Base-by-base conservation (phyloP, 2,888 invertebrate genomes). In the Macrosoma leucophasiata region DNA sequence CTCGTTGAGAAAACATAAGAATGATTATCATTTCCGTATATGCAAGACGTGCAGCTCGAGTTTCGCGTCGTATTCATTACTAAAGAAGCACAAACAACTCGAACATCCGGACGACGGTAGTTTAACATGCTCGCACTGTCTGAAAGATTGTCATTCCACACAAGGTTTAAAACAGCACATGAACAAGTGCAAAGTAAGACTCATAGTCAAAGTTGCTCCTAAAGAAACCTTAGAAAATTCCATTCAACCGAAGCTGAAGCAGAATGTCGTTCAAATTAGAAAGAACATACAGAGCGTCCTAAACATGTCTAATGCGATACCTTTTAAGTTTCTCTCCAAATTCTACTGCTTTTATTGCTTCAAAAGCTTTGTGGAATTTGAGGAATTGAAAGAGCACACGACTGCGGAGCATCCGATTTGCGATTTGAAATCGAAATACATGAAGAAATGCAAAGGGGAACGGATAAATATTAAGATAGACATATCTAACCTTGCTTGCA, bases 271-370 rank as follows among this genome's bases (percentile, higher is more conserved):
- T n/a, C 67, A 66, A 47, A 75, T 81, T 6, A 49, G 82, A 9
- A 58, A 67, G 34, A 82, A 84, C 35, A 81, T 84, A 19, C 63
- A 66, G 34, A 70, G 63, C 30, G 70, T 84, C 1, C 43, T 82
- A 0, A 82, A 81, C 39, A 78, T 75, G 76, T 78, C 84, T 0
- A 78, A 76, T 0, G 82, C 76, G 0, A 44, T 72, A 2, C 82
- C 82, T 1, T 84, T 84, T 28, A 73, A 72, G 40, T 84, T 76
- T 40, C 72, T 77, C 38, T 63, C 72, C 0, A 75, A 69, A 36
- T 82, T 58, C 30, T 62, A 66, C 1, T 84, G 82, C 31, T 84
- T 82, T 42, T 75, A 77, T 46, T 84, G 82, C 29, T 64, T 74
- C 0, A 64, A 64, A 37, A 70, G 68, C 35, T 79, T 71, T 18